Percentiles rank a stretch among this genome's conserved stretches.
These are phyloP conservation scores for Pocillopora meandrina DNA, from an alignment of 92 coral and sea anemone genomes.

Conservation along the genomic window DNA sequence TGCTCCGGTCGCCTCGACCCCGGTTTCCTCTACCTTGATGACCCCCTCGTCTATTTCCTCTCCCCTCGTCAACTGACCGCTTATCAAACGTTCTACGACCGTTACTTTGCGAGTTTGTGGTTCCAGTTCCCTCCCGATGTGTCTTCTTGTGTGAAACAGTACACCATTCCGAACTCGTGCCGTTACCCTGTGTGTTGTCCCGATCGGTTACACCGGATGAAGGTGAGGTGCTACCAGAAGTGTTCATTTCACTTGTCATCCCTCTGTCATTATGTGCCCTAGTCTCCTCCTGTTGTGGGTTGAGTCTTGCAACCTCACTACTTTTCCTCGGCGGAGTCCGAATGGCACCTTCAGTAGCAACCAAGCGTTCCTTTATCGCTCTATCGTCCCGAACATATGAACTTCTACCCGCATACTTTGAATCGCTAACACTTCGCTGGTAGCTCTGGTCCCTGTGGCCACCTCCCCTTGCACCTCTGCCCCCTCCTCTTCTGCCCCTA, in stretches of 20 bases:
- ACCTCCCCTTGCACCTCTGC: constrained; percentile 10
- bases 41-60: constrained; percentile 2
- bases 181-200: not conserved
- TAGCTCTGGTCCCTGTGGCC: constrained; percentile 3
- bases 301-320: not conserved
- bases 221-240: not conserved
- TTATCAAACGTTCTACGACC: constrained; percentile 33
- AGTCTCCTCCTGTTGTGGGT: not conserved
- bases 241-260: not conserved
- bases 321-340: not conserved
- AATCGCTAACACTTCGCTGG: constrained; percentile 38
- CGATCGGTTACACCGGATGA: not conserved
- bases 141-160: constrained; percentile 23
- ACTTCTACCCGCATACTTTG: constrained; percentile 20
- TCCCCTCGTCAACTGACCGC: constrained; percentile 1
- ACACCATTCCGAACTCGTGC: constrained; percentile 19
- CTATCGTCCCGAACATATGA: not conserved
- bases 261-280: not conserved
- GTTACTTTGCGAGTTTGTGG: not conserved
- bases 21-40: not conserved
- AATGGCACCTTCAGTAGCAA: constrained; percentile 32
- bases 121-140: constrained; percentile 1
- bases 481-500: constrained; percentile 28
- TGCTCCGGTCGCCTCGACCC: constrained; percentile 17
- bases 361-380: not conserved